Evolutionary conservation across 1,140 invertebrate genomes (phyloP).

Genomic region (Kradibia gibbosae): DNA sequence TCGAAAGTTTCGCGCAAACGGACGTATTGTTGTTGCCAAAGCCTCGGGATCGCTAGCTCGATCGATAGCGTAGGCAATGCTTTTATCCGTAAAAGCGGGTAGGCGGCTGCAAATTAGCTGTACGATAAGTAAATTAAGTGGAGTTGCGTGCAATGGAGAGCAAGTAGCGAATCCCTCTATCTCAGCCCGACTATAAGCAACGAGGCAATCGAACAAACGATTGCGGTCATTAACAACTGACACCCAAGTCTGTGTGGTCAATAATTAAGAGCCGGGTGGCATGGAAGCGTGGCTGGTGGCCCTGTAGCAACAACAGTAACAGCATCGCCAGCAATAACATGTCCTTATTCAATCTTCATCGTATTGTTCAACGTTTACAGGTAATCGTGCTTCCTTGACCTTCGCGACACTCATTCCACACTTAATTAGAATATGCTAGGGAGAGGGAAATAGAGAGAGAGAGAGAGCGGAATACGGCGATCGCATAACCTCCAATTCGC

Average conservation of each 20-base stretch:
- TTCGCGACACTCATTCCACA: no score
- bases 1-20: no score
- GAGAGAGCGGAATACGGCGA: neutral
- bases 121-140: neutral
- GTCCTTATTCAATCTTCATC: slow-evolving; percentile 24
- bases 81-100: neutral
- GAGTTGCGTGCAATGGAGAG: neutral
- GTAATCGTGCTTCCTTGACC: slow-evolving; percentile 34
- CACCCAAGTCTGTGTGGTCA: neutral
- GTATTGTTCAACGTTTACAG: slow-evolving; percentile 16
- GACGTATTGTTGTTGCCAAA: no score
- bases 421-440: no score
- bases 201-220: no score
- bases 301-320: neutral
- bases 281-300: neutral
- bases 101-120: neutral
- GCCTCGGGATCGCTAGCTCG: no score
- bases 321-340: neutral
- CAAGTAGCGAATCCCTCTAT: no score
- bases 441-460: neutral
- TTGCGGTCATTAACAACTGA: slow-evolving; percentile 13
- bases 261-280: neutral
- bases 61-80: neutral
- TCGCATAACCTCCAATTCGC: slow-evolving; percentile 27
- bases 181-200: no score